Base-by-base conservation (phyloP, 2,888 invertebrate genomes). In the Orthosia cruda region DNA sequence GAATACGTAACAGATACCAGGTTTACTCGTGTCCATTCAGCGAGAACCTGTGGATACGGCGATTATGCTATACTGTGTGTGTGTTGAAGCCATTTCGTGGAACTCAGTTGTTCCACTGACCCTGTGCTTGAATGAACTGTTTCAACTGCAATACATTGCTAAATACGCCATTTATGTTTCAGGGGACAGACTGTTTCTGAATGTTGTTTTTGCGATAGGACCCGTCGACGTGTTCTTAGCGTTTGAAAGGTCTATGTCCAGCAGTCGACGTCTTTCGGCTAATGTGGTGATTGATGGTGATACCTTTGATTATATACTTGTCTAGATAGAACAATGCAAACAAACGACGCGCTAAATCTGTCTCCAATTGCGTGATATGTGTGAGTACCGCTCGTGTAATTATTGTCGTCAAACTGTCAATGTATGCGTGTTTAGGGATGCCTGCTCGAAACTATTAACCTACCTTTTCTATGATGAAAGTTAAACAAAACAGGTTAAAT, bases 221-320 rank as follows among this genome's bases (percentile, higher is more conserved):
- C 0, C 40, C 2, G 0, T n/a, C 1, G n/a, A 40, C 5, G 1
- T 0, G 18, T 11, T 2, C 32, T 4, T 54, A 12, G 52, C 20
- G 20, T 9, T 52, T 52, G 52, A 11, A 7, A 7, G n/a, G n/a
- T 18, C n/a, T n/a, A n/a, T n/a, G 12, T 32, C 32, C 12, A 32
- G 58, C 12, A 11, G 4, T 12, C 0, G 3, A 3, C 20, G 3
- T 20, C 1, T n/a, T 52, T 52, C 9, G n/a, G 11, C 18, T 32
- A 5, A 49, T 16, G 18, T 7, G 18, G 5, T 49, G 7, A 50
- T 50, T 50, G 50, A 50, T 9, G 50, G 50, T n/a, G 18, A 50
- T 15, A 59, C 4, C 12, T 40, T 20, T 66, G n/a, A n/a, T n/a
- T n/a, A n/a, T n/a, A n/a, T n/a, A n/a, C n/a, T n/a, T n/a, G n/a